Conservation (phyloP, 2,888 invertebrate genomes). For the Sclerodermus sp. region DNA sequence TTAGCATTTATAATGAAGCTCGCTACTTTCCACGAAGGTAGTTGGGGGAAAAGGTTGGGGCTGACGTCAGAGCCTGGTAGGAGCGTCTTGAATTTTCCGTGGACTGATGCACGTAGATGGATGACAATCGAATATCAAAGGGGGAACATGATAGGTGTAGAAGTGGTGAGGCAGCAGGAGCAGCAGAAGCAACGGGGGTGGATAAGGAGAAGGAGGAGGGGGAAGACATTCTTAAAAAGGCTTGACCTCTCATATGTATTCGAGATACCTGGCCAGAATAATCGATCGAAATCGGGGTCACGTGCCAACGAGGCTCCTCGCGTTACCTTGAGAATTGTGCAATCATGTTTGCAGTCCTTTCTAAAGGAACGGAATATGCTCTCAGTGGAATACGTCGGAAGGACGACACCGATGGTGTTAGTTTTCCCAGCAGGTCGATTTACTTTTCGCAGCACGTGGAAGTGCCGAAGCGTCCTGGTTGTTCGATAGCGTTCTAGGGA, state of each 20-base stretch:
- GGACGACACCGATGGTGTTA: neutral
- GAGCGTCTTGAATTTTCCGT: too few species aligned
- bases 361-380: constrained; percentile 15
- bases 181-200: too few species aligned
- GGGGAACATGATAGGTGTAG: too few species aligned
- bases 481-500: too few species aligned
- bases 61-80: too few species aligned
- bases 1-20: too few species aligned
- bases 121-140: neutral
- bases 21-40: too few species aligned
- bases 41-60: too few species aligned
- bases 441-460: neutral
- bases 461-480: too few species aligned
- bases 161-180: too few species aligned
- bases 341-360: constrained; percentile 17
- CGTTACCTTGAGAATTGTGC: constrained; percentile 12
- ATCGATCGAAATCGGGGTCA: constrained; percentile 19
- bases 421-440: neutral
- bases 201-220: neutral
- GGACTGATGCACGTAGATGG: too few species aligned
- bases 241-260: constrained; percentile 14
- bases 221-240: constrained; percentile 1
- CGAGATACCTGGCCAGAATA: constrained; percentile 21
- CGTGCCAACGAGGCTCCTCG: constrained; percentile 9
- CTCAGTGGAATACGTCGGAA: constrained; percentile 1